These are phyloP conservation scores for Geotrypetes seraphini DNA, from an alignment of 2,797 vertebrate genomes.

Conservation along the genomic window DNA sequence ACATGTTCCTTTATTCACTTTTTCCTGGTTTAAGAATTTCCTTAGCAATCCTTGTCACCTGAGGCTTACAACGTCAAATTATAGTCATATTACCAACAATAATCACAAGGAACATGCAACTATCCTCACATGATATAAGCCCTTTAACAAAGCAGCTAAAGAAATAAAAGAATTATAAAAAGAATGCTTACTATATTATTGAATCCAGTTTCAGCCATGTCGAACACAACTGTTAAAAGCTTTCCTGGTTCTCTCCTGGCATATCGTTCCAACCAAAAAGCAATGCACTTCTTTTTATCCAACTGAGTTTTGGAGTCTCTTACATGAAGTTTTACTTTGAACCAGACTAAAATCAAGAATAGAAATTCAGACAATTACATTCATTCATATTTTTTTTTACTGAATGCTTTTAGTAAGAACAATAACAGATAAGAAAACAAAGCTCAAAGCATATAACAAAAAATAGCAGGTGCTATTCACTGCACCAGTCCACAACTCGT, in stretches of 20 bases:
- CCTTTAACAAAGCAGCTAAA: slow-evolving; percentile 1
- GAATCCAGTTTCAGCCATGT: slow-evolving; percentile 87
- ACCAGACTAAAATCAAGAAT: slow-evolving; percentile 70
- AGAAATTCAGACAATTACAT: background rate
- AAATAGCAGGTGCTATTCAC: no score
- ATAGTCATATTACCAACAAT: no score
- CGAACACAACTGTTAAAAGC: slow-evolving; percentile 87
- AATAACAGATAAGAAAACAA: no score
- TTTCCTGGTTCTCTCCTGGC: slow-evolving; percentile 86
- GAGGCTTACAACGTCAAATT: no score
- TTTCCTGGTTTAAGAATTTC: no score
- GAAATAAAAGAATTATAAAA: slow-evolving; percentile 1
- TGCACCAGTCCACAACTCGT: no score
- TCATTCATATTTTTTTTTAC: no score
- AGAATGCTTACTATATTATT: slow-evolving; percentile 80
- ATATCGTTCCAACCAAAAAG: slow-evolving; percentile 94
- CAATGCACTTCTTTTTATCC: slow-evolving; percentile 90
- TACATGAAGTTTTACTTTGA: slow-evolving; percentile 82
- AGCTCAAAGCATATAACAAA: no score
- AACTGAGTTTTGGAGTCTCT: slow-evolving; percentile 75
- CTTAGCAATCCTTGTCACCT: no score
- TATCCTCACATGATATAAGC: background rate
- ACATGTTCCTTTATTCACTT: no score
- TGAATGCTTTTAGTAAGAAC: no score
- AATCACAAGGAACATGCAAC: background rate